Conservation (phyloP, 1,140 invertebrate genomes). For the Papilio helenus region DNA sequence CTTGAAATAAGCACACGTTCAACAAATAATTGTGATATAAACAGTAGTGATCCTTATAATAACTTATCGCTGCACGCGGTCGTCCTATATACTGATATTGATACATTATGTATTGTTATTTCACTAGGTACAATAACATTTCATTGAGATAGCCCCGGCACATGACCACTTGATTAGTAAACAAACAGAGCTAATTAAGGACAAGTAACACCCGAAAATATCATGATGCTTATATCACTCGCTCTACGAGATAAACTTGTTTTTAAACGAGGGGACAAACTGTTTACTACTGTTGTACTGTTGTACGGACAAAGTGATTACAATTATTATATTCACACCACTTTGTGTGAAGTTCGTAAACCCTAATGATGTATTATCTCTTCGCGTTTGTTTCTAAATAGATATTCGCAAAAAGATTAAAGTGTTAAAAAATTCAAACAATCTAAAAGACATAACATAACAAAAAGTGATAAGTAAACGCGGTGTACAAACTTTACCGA, state of each 20-base stretch:
- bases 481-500: too few species aligned
- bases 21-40: conserved; percentile 29
- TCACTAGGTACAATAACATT: conserved; percentile 35
- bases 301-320: too few species aligned
- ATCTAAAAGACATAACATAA: not conserved
- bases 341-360: not conserved
- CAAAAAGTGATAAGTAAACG: not conserved
- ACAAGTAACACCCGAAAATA: conserved; percentile 29
- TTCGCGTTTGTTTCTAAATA: not conserved
- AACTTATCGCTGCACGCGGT: conserved; percentile 46
- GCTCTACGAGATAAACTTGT: not conserved
- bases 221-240: conserved; percentile 20
- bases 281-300: too few species aligned
- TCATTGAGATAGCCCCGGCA: conserved; percentile 43
- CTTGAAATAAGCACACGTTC: conserved; percentile 29
- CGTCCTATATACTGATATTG: not conserved
- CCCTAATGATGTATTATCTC: not conserved
- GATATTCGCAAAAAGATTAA: not conserved
- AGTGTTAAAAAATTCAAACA: not conserved
- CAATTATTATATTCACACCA: not conserved
- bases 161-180: conserved; percentile 44
- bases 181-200: conserved; percentile 43
- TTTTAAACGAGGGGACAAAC: not conserved
- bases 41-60: conserved; percentile 34
- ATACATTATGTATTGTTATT: conserved; percentile 21